Conservation (phyloP, 1,140 invertebrate genomes). For the Stegodyphus dumicola region DNA sequence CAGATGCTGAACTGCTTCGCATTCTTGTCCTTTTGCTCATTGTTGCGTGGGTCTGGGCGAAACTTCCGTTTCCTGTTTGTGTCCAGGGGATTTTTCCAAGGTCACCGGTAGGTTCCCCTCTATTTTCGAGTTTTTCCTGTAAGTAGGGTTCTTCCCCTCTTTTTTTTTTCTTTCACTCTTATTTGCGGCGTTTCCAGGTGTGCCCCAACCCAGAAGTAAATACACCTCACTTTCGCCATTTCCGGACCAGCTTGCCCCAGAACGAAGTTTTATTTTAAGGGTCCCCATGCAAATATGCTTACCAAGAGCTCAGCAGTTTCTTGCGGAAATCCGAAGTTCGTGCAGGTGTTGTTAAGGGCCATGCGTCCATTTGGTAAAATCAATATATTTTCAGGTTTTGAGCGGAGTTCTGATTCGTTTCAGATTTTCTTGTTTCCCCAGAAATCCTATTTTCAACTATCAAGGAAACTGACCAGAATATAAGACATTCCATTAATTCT, state of each 20-base stretch:
- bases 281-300: slow-evolving; percentile 23
- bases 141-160: neutral
- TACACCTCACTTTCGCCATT: slow-evolving; percentile 28
- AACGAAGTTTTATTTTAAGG: slow-evolving; percentile 3
- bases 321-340: too few relatives aligned
- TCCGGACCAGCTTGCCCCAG: slow-evolving; percentile 18
- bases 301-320: too few relatives aligned
- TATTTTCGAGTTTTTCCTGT: neutral
- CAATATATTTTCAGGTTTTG: too few relatives aligned
- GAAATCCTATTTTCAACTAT: too few relatives aligned
- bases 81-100: slow-evolving; percentile 33
- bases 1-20: slow-evolving; percentile 12
- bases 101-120: neutral
- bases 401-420: too few relatives aligned
- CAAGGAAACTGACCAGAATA: too few relatives aligned
- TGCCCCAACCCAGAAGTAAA: slow-evolving; percentile 12
- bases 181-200: neutral
- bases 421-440: too few relatives aligned
- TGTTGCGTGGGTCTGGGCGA: slow-evolving; percentile 45
- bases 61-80: slow-evolving; percentile 57
- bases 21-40: slow-evolving; percentile 9
- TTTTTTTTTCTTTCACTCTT: neutral
- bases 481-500: too few relatives aligned
- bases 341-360: too few relatives aligned
- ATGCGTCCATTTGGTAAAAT: too few relatives aligned